phyloP scores from a whole-genome alignment of 2,113 vertebrate species.

The Ondatra zibethicus region DNA sequence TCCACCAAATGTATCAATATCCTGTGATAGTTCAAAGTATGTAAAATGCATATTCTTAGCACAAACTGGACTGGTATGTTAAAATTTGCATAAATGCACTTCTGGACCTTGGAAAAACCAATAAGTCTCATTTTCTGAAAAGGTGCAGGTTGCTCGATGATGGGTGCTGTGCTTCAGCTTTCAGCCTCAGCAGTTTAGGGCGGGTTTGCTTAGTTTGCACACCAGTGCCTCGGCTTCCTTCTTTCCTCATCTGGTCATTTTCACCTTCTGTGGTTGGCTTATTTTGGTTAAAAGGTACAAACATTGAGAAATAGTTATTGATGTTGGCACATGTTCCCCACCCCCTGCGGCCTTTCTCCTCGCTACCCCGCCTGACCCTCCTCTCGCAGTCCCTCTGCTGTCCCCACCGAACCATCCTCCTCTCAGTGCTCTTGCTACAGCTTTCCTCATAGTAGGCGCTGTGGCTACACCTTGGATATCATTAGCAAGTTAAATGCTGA shows the following conservation, averaged over 20 bases:
- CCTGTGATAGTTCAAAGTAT: neutral
- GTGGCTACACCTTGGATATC: conserved; percentile 46
- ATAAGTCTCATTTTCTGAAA: neutral
- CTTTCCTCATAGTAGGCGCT: conserved; percentile 33
- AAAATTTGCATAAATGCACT: neutral
- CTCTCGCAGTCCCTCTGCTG: neutral
- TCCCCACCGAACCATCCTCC: neutral
- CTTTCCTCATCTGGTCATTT: conserved; percentile 64
- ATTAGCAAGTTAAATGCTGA: conserved; percentile 67
- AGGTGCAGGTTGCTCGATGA: neutral
- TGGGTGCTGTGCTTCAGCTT: neutral
- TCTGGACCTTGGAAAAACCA: neutral
- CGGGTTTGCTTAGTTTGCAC: conserved; percentile 15
- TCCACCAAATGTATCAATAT: neutral
- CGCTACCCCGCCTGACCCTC: conserved; percentile 63
- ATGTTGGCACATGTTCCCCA: conserved; percentile 50
- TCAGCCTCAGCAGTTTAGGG: neutral
- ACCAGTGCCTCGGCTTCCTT: conserved; percentile 40
- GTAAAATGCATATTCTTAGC: neutral
- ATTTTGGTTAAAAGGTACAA: conserved; percentile 68
- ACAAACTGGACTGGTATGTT: neutral
- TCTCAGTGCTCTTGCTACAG: neutral
- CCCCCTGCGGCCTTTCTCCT: conserved; percentile 64
- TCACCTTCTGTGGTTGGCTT: conserved; percentile 51
- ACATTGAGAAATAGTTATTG: conserved; percentile 73